Base-by-base conservation (phyloP, 1,140 invertebrate genomes). In the Saccostrea cuccullata region DNA sequence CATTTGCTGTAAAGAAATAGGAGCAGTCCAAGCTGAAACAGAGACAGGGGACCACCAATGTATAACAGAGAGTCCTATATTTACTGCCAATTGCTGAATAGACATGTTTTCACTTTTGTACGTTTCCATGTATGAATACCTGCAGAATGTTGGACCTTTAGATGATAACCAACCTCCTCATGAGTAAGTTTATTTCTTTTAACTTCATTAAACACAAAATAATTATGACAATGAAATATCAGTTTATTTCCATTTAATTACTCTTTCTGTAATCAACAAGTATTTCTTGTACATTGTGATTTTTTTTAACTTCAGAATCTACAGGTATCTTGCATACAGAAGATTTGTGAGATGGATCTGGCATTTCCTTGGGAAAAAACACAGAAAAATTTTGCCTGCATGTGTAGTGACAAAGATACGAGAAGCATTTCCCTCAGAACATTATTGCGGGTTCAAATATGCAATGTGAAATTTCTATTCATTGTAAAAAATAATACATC, bases 151-250 rank as follows among this genome's bases (percentile, higher is more conserved):
- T 30, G 55, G 55, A 58, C 83, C 55, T 17, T 26, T 84, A 26
- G 83, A 85, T 85, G 56, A 85, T 8, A 85, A 85, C 60, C 55
- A 85, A 26, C 84, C 84, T 17, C 30, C 17, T 30, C 23, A 85
- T 15, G 23, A 85, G 56, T 30, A 64, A 36, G n/a, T n/a, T 36
- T 36, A n/a, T 26, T 58, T 58, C 23, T 13, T 60, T 60, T 17
- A 58, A 17, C 9, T 58, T 58, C 56, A 5, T 58, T 0, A 58
- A 58, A 58, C 56, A 58, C 15, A 58, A 13, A 13, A 13, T 0
- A 13, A 58, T 15, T n/a, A 60, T 60, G 58, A 13, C 20, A 20
- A 60, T 20, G 12, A 60, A 17, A 17, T 60, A 60, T 60, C 15
- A 58, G 4, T 1, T 58, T 11, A 17, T 58, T 58, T 58, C 11